These are phyloP conservation scores for Bhutanitis thaidina DNA, from an alignment of 2,888 invertebrate species.

Conservation along the genomic window DNA sequence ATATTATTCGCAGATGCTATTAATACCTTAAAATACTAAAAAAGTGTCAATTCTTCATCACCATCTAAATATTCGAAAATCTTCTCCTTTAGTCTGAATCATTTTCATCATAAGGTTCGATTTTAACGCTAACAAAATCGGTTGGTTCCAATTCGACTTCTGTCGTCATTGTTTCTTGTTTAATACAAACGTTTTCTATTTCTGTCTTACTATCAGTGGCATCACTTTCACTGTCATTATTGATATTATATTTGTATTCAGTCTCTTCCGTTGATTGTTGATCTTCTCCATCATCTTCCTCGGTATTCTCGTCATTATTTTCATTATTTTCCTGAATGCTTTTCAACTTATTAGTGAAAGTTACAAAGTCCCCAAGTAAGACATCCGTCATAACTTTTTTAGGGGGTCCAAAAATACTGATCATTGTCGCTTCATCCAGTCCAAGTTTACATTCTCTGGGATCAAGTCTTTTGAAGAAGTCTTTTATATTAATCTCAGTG, in stretches of 20 bases:
- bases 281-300: slow-evolving; percentile 27
- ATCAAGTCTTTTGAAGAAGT: slow-evolving; percentile 54
- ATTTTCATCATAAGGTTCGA: slow-evolving; percentile 53
- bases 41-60: too few species aligned
- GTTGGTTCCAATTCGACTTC: slow-evolving; percentile 56
- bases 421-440: slow-evolving; percentile 58
- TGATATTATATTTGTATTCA: slow-evolving; percentile 3
- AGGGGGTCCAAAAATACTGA: slow-evolving; percentile 59
- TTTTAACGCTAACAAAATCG: slow-evolving; percentile 69
- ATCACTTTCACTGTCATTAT: slow-evolving; percentile 16
- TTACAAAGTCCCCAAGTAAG: slow-evolving; percentile 46
- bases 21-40: too few species aligned
- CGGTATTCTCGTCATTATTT: slow-evolving; percentile 27
- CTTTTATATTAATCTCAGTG: slow-evolving; percentile 40
- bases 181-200: slow-evolving; percentile 22
- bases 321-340: slow-evolving; percentile 28
- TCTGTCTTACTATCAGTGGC: slow-evolving; percentile 21
- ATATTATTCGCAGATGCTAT: too few species aligned
- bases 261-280: slow-evolving; percentile 12
- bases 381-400: slow-evolving; percentile 40
- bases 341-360: slow-evolving; percentile 26
- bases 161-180: slow-evolving; percentile 20
- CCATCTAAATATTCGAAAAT: too few species aligned
- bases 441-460: slow-evolving; percentile 61
- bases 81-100: slow-evolving; percentile 22